Conservation (phyloP, 2,797 vertebrate species). For the Microctenopoma stevenorrisi region DNA sequence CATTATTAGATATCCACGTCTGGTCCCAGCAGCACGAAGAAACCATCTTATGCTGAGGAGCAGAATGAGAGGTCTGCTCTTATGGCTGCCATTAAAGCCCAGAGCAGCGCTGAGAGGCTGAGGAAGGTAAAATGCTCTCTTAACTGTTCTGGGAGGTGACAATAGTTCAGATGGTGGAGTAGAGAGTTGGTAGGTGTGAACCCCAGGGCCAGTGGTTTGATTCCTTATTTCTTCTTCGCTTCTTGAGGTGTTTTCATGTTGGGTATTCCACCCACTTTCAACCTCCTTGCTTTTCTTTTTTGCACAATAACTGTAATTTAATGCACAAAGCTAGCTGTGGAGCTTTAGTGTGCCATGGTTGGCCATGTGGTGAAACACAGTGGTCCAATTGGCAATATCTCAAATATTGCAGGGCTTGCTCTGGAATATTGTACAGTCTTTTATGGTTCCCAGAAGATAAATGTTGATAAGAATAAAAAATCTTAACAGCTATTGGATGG, state of each 20-base stretch:
- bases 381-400: neutral
- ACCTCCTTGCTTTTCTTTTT: neutral
- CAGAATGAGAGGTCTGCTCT: conserved; percentile 89
- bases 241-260: neutral
- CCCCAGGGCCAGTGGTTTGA: too few relatives aligned
- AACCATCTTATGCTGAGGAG: conserved; percentile 72
- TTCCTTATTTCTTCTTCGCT: too few relatives aligned
- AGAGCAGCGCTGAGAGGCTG: conserved; percentile 82
- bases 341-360: neutral
- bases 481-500: neutral
- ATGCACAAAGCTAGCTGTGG: too few relatives aligned
- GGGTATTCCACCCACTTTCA: neutral
- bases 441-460: neutral
- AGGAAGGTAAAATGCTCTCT: conserved; percentile 84
- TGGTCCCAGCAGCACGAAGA: conserved; percentile 68
- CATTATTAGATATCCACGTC: conserved; percentile 80
- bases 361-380: neutral
- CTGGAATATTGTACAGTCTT: neutral
- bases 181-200: too few relatives aligned
- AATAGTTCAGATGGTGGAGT: too few relatives aligned
- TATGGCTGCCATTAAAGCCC: conserved; percentile 90
- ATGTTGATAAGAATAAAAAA: neutral
- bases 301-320: neutral
- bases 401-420: neutral
- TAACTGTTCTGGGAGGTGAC: neutral